These are phyloP conservation scores for Axis porcinus DNA, from an alignment of 2,113 vertebrate genomes.

Conservation along the genomic window DNA sequence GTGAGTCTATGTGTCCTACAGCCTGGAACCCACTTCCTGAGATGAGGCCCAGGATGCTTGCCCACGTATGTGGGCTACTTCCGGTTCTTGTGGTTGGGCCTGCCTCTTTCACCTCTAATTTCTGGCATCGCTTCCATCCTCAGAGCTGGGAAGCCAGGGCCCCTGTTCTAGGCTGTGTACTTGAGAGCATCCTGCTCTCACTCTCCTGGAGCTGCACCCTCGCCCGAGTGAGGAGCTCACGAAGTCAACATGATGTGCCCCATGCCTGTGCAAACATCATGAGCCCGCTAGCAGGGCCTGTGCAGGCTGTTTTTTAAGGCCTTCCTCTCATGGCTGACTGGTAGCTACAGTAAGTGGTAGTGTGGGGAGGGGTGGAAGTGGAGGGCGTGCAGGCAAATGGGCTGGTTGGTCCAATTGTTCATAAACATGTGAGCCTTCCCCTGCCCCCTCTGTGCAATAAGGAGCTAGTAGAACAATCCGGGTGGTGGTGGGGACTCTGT, in stretches of 20 bases:
- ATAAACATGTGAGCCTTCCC: background rate
- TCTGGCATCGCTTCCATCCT: background rate
- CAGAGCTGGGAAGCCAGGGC: background rate
- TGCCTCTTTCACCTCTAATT: background rate
- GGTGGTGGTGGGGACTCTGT: background rate
- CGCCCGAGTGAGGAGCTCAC: background rate
- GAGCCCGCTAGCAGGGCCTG: background rate
- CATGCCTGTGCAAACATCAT: background rate
- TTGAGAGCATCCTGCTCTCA: background rate
- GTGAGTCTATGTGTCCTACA: background rate
- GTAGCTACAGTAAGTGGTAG: background rate
- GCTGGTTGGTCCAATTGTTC: background rate
- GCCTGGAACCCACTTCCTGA: slow-evolving; percentile 45
- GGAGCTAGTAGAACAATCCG: background rate
- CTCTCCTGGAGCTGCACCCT: background rate
- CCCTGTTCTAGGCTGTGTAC: background rate
- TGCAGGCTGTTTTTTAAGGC: background rate
- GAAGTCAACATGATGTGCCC: background rate
- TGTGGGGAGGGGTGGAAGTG: background rate
- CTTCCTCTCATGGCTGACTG: background rate
- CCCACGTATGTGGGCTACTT: background rate
- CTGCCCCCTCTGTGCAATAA: background rate
- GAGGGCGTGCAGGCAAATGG: background rate
- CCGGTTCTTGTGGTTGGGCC: background rate
- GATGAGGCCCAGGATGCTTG: background rate